Evolutionary conservation across 2,888 invertebrate species (phyloP).

Genomic region (Perdita meconis): DNA sequence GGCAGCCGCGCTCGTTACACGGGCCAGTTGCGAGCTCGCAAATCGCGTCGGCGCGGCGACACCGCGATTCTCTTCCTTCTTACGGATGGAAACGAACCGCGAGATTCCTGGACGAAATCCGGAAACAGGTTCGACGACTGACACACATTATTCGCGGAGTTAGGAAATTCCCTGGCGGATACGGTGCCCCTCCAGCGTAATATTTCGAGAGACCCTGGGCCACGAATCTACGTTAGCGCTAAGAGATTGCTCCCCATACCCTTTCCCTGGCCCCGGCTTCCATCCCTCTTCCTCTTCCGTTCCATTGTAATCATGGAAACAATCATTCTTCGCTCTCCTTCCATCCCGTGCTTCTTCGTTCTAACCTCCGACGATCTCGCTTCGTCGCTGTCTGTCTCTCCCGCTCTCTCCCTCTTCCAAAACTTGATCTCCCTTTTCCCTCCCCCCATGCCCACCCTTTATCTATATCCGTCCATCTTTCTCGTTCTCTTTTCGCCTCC

Average conservation of each 20-base stretch:
- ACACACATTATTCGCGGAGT: constrained; percentile 73
- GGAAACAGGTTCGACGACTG: constrained; percentile 64
- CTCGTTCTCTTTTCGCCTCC: constrained; percentile 58
- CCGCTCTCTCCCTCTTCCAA: constrained; percentile 30
- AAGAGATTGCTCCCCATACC: constrained; percentile 82
- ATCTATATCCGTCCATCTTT: constrained; percentile 61
- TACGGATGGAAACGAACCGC: constrained; percentile 41
- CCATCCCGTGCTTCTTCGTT: constrained; percentile 62
- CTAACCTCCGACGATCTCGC: constrained; percentile 51
- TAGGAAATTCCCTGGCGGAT: constrained; percentile 72
- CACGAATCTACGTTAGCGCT: constrained; percentile 82
- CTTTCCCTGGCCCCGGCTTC: constrained; percentile 67
- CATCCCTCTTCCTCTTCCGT: constrained; percentile 73
- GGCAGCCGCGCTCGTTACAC: background rate
- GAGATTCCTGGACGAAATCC: constrained; percentile 51
- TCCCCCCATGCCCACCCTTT: constrained; percentile 12
- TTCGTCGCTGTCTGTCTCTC: constrained; percentile 21
- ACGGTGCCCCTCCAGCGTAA: constrained; percentile 75
- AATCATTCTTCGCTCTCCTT: constrained; percentile 81
- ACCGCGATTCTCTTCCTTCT: constrained; percentile 9
- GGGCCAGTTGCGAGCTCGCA: constrained; percentile 8
- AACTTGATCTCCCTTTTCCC: constrained; percentile 30
- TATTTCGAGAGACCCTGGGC: constrained; percentile 81
- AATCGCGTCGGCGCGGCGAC: constrained; percentile 11
- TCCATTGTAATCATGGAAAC: constrained; percentile 84